Evolutionary conservation across 1,140 invertebrate species (phyloP).

Genomic region (Homarus americanus): DNA sequence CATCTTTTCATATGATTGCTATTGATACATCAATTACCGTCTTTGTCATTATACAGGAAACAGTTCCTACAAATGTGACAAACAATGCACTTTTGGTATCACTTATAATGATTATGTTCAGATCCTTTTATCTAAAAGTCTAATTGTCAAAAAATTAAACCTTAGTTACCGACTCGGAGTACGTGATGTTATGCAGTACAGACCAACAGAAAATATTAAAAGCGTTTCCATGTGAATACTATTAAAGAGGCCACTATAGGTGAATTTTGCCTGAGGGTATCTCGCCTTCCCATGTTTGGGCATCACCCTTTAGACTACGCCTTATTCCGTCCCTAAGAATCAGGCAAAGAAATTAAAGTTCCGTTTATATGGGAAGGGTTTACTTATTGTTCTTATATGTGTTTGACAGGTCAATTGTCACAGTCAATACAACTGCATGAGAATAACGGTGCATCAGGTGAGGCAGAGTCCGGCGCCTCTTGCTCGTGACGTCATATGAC

Average conservation of each 20-base stretch:
- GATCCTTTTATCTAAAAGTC: too few species aligned
- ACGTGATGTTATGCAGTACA: too few species aligned
- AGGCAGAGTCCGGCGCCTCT: not conserved
- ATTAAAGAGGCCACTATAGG: slow-evolving; percentile 2
- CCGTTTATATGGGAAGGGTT: too few species aligned
- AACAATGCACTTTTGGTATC: too few species aligned
- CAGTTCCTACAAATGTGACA: too few species aligned
- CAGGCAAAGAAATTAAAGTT: not conserved
- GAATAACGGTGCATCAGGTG: slow-evolving; percentile 16
- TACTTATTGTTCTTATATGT: not conserved
- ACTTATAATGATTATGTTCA: too few species aligned
- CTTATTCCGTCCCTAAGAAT: not conserved
- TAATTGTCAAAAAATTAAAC: too few species aligned
- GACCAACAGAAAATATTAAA: not conserved
- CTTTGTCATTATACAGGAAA: not conserved
- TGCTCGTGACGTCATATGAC: slow-evolving; percentile 14
- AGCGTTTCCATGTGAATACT: not conserved
- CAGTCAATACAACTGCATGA: not conserved
- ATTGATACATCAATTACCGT: not conserved
- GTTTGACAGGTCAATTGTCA: not conserved
- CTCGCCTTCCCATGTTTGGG: not conserved
- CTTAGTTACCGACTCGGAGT: too few species aligned
- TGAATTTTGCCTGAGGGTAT: slow-evolving; percentile 2
- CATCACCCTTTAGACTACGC: slow-evolving; percentile 2
- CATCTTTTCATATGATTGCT: slow-evolving; percentile 28